Evolutionary conservation across 2,888 invertebrate genomes (phyloP), one percentile per base, ranked within the genome.

Genomic region (Folsomia candida): DNA sequence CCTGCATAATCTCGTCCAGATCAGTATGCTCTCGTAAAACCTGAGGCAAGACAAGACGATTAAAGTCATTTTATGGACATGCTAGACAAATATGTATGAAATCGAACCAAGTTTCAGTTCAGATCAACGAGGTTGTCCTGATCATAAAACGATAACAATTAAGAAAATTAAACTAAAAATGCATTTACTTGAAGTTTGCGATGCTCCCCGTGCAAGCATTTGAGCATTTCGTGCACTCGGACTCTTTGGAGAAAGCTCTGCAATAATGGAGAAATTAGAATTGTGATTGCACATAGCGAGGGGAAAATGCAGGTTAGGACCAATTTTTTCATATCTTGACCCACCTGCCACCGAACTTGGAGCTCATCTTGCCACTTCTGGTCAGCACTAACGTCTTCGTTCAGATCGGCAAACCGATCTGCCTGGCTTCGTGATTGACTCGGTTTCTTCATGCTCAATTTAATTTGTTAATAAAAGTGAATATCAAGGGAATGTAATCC

Each of bases 181-280:
- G 47, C 28, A 9, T 29, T 58, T 65, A 76, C 76, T 60, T 72
- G 37, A 2, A 77, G 59, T 47, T 77, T 77, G 22, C 69, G 70
- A 58, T 75, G 73, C 54, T 77, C 78, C 6, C 68, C 69, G 37
- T 76, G 73, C 1, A 79, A 51, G 58, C 76, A 76, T 66, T 76
- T 73, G 6, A 79, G 72, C 70, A 79, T 76, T 66, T 79, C 79
- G 67, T 79, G 79, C 24, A 79, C 69, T 57, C 73, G 69, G 18
- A 73, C 66, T 27, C 72, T 60, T 51, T 70, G 67, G 14, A 76
- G 63, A 29, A 71, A 73, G 20, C 27, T 27, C 65, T 65, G 28
- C 9, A 59, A 25, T 6, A 11, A 9, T 18, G 11, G 37, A 64
- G 51, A 20, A 29, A 29, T 11, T 64, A 54, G n/a, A n/a, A n/a